phyloP scores from a whole-genome alignment of 2,113 vertebrate species.

The Prunella fulvescens region DNA sequence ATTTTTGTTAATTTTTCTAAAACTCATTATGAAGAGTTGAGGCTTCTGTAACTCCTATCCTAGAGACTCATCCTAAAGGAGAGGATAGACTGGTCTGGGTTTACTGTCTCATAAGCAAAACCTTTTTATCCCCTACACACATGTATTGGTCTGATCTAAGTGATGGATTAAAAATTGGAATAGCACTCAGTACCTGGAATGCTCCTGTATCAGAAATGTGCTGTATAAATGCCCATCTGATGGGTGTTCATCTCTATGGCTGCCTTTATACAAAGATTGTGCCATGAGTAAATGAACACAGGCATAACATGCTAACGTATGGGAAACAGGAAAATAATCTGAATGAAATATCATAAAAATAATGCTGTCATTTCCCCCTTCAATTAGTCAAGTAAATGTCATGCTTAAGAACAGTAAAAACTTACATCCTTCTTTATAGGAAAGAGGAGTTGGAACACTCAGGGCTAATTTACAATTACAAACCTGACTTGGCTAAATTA shows the following conservation, averaged over 20 bases:
- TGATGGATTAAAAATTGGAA: background rate
- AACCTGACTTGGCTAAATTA: background rate
- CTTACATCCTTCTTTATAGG: background rate
- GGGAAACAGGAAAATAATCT: background rate
- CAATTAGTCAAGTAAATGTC: background rate
- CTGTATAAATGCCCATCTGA: background rate
- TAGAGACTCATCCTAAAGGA: background rate
- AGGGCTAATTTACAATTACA: background rate
- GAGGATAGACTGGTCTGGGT: background rate
- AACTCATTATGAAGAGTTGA: background rate
- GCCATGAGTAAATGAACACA: background rate
- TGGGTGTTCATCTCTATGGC: background rate
- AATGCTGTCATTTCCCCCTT: background rate
- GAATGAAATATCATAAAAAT: background rate
- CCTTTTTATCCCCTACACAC: no score
- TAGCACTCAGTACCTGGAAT: background rate
- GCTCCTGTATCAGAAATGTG: background rate
- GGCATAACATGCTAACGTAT: fast-evolving
- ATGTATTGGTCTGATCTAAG: background rate
- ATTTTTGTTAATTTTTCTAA: background rate
- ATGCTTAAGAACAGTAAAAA: background rate
- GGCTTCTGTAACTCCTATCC: background rate
- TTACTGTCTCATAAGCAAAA: background rate
- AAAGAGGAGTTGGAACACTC: background rate
- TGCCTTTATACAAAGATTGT: background rate